A percentile compares a stretch with the other conserved stretches of the same genome.
Conservation (phyloP, 2,113 vertebrate species). For the Myotis davidii region DNA sequence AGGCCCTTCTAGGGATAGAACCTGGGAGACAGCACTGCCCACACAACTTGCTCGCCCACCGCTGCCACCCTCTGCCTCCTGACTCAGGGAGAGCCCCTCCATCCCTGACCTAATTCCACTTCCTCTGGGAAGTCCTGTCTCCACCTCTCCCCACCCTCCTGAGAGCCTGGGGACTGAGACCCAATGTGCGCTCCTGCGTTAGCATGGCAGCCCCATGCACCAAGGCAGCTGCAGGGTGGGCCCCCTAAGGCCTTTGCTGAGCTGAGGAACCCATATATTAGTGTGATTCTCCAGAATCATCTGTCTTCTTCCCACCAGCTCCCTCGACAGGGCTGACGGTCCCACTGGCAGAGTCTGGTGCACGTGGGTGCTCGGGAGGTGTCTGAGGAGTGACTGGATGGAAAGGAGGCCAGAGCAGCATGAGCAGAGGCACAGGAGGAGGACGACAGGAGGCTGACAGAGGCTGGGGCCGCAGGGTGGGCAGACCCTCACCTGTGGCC, state of each 20-base stretch:
- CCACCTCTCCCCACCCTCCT: too few relatives aligned
- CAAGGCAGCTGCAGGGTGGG: neutral
- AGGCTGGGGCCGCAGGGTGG: accelerated
- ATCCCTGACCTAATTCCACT: neutral
- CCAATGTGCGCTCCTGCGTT: neutral
- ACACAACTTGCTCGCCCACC: accelerated
- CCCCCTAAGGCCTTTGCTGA: neutral
- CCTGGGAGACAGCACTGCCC: accelerated
- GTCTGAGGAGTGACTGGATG: accelerated
- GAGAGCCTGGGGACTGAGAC: neutral
- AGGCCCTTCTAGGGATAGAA: neutral
- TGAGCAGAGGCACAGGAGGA: accelerated
- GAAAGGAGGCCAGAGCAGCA: accelerated
- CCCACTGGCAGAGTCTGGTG: neutral
- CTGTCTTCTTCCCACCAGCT: too few relatives aligned
- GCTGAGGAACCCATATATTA: accelerated
- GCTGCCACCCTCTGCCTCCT: accelerated
- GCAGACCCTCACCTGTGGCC: accelerated
- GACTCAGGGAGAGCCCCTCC: too few relatives aligned
- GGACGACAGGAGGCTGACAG: accelerated
- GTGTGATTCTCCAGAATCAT: too few relatives aligned
- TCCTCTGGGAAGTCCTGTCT: too few relatives aligned
- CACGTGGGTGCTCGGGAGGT: neutral
- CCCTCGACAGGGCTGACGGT: accelerated
- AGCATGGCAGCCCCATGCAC: neutral